These are phyloP conservation scores for Calliphora vicina DNA, from an alignment of 1,140 invertebrate genomes.

Conservation along the genomic window DNA sequence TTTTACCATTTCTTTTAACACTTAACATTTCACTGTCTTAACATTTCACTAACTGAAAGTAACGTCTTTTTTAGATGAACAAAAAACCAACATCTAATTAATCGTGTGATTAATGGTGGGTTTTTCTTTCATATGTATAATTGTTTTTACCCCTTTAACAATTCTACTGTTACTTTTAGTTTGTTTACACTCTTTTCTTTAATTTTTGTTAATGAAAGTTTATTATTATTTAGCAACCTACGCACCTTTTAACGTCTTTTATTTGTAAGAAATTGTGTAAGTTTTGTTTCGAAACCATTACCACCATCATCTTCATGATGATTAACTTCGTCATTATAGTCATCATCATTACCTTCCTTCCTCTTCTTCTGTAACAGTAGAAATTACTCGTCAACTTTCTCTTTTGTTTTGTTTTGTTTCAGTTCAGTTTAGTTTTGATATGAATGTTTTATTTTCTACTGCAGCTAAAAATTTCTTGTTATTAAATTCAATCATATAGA, in stretches of 20 bases:
- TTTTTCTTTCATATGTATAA: background rate
- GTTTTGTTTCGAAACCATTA: background rate
- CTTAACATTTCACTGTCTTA: background rate
- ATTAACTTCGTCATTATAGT: background rate
- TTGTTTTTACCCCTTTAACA: background rate
- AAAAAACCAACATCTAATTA: background rate
- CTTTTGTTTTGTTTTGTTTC: background rate
- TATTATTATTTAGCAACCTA: background rate
- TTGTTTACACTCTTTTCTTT: background rate
- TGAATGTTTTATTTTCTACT: background rate
- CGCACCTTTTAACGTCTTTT: background rate
- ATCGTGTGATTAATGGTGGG: conserved; percentile 2
- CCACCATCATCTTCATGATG: background rate
- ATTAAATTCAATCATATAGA: background rate
- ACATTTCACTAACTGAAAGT: background rate
- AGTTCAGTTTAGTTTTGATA: background rate
- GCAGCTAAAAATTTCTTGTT: background rate
- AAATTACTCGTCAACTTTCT: conserved; percentile 6
- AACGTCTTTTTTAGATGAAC: background rate
- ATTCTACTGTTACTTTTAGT: conserved; percentile 8
- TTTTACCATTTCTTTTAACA: background rate
- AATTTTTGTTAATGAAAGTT: background rate
- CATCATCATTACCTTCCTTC: background rate
- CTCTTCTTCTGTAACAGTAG: background rate
- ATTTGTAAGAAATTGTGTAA: background rate